Percentiles rank a stretch among this genome's conserved stretches.
Evolutionary conservation across 2,888 invertebrate genomes (phyloP).

Genomic region (Drosophila falleni): DNA sequence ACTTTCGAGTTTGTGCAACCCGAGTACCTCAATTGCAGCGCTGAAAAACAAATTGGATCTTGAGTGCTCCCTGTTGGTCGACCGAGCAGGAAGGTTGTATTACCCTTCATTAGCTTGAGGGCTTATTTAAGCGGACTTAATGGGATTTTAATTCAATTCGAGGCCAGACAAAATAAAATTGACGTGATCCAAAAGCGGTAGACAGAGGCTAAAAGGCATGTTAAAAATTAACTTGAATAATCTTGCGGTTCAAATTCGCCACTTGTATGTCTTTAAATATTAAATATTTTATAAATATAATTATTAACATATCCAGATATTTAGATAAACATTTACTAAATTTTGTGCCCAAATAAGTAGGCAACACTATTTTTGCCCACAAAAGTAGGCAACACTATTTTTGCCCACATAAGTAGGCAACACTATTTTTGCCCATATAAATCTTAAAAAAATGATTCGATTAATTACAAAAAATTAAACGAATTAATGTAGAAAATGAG

Average conservation of each 20-base stretch:
- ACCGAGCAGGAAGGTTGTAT: neutral
- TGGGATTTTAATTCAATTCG: slow-evolving; percentile 83
- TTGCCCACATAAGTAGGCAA: no score
- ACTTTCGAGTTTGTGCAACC: slow-evolving; percentile 28
- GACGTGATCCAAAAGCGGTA: slow-evolving; percentile 21
- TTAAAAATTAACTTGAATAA: neutral
- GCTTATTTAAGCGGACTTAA: slow-evolving; percentile 59
- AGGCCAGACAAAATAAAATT: slow-evolving; percentile 53
- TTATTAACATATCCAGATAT: neutral
- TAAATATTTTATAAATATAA: neutral
- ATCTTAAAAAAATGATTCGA: neutral
- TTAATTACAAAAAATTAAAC: neutral
- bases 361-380: no score
- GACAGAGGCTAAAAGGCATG: neutral
- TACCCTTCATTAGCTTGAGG: slow-evolving; percentile 49
- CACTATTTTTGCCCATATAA: no score
- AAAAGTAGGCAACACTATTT: no score
- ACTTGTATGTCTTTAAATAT: neutral
- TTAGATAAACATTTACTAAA: no score
- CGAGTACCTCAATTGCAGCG: slow-evolving; percentile 23
- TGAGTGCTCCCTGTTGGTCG: neutral
- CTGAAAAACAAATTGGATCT: slow-evolving; percentile 4
- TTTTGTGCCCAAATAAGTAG: no score
- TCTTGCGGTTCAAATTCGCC: neutral
- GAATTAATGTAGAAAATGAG: slow-evolving; percentile 1